Evolutionary conservation across 2,797 vertebrate genomes (phyloP).

Genomic region (Macropus fuliginosus): DNA sequence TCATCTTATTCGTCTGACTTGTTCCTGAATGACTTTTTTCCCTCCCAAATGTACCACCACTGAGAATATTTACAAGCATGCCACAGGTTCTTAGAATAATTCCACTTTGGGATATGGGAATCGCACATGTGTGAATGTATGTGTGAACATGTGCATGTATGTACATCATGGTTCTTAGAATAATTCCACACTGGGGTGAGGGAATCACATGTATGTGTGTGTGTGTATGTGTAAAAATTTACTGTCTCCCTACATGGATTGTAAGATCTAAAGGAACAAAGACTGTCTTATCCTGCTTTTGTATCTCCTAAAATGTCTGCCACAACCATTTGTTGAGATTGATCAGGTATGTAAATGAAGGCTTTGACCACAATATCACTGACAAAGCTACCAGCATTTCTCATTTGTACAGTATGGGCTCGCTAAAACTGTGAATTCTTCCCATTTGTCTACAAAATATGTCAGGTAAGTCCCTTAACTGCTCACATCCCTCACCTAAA

Average conservation of each 20-base stretch:
- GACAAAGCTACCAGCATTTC: neutral
- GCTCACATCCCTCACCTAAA: neutral
- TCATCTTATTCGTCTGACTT: neutral
- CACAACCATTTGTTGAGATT: neutral
- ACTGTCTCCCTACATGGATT: neutral
- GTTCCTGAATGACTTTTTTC: neutral
- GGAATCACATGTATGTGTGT: no score
- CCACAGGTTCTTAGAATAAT: neutral
- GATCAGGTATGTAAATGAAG: neutral
- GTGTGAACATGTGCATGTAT: no score
- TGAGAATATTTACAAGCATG: neutral
- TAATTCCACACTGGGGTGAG: no score
- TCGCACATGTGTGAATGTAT: no score
- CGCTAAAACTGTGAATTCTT: neutral
- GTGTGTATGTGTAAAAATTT: neutral
- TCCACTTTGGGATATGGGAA: no score
- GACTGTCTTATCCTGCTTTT: neutral
- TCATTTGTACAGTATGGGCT: neutral
- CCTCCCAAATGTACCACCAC: neutral
- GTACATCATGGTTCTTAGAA: neutral
- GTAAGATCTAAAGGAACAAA: neutral
- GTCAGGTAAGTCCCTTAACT: neutral
- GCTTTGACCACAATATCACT: neutral
- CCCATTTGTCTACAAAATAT: neutral
- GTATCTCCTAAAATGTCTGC: neutral